These are phyloP conservation scores for Anoura caudifer DNA, from an alignment of 2,113 vertebrate genomes.

Conservation along the genomic window DNA sequence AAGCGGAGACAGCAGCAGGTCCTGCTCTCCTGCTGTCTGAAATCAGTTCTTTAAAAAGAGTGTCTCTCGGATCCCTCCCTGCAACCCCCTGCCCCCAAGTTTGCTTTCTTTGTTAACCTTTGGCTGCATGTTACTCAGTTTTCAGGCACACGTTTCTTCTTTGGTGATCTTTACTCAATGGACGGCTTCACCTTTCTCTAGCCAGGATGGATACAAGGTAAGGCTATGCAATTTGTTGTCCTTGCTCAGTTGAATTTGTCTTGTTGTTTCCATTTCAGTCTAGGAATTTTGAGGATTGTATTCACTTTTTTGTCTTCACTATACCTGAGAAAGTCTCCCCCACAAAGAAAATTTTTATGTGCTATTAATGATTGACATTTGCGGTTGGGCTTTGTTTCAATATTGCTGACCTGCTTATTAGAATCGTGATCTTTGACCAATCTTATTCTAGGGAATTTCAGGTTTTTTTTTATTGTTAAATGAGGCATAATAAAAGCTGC, in stretches of 20 bases:
- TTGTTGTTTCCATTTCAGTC: background rate
- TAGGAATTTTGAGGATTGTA: background rate
- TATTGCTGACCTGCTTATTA: background rate
- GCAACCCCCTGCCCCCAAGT: background rate
- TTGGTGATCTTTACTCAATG: background rate
- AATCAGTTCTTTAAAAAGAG: background rate
- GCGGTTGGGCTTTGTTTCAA: background rate
- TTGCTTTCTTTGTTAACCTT: background rate
- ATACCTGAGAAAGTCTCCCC: background rate
- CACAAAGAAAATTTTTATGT: background rate
- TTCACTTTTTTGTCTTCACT: background rate
- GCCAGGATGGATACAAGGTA: background rate
- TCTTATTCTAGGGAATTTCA: background rate
- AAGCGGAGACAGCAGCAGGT: background rate
- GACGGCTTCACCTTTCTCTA: background rate
- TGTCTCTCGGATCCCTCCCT: background rate
- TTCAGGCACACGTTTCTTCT: background rate
- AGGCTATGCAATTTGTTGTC: background rate
- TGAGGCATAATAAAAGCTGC: background rate
- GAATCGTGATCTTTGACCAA: background rate
- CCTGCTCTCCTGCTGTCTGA: background rate
- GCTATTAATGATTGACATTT: background rate
- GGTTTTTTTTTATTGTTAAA: background rate
- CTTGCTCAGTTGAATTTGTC: background rate
- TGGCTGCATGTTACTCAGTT: background rate